Evolutionary conservation across 2,113 vertebrate species (phyloP).

Genomic region (Leiothrix lutea): DNA sequence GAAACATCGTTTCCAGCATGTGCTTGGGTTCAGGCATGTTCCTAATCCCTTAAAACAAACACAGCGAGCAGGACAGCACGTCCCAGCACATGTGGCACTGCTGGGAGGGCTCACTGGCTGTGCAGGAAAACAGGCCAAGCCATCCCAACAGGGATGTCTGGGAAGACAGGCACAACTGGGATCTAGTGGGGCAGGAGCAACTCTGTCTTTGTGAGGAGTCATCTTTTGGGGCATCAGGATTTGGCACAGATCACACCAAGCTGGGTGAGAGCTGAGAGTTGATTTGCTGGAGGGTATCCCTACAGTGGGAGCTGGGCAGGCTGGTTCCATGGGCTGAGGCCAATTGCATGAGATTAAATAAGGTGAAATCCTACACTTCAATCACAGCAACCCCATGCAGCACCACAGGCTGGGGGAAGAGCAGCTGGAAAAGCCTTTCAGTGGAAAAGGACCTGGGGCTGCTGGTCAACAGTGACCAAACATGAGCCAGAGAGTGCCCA

Average conservation of each 20-base stretch:
- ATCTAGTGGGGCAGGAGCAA: not conserved
- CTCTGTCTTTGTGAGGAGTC: not conserved
- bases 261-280: not conserved
- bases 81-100: not conserved
- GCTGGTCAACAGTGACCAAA: not conserved
- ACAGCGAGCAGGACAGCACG: not conserved
- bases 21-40: not conserved
- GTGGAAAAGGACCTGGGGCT: accelerated
- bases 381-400: not conserved
- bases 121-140: not conserved
- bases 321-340: accelerated
- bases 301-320: not conserved
- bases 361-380: not conserved
- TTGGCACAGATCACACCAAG: not conserved
- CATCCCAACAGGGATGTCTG: not conserved
- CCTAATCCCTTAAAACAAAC: not conserved
- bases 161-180: not conserved
- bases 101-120: not conserved
- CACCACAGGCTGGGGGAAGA: not conserved
- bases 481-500: not conserved
- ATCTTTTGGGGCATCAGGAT: not conserved
- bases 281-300: not conserved
- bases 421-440: not conserved
- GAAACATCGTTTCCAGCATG: not conserved
- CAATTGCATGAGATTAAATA: not conserved